Conservation (phyloP, 2,113 vertebrate species). For the Chaetops frenatus region DNA sequence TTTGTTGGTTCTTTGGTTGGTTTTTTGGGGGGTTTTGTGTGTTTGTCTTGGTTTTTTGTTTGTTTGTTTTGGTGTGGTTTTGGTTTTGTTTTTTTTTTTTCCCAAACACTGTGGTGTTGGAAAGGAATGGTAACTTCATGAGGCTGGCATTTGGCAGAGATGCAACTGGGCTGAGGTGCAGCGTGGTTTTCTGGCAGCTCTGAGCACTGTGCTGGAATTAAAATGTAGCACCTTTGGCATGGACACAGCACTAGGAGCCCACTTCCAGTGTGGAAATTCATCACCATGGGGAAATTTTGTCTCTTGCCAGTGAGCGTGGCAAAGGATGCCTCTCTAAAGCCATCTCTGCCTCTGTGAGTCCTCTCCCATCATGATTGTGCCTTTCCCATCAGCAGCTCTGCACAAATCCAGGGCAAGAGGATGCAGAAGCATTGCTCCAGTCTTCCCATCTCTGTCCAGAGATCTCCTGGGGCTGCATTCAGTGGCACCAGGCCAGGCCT, state of each 20-base stretch:
- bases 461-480: not conserved
- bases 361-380: accelerated
- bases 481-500: not conserved
- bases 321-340: not conserved
- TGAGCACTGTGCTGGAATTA: not conserved
- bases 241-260: accelerated
- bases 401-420: not conserved
- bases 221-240: accelerated
- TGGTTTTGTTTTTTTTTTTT: no score
- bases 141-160: accelerated
- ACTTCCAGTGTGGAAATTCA: accelerated
- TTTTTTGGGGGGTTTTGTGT: no score
- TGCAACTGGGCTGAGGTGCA: not conserved
- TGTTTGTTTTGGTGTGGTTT: no score
- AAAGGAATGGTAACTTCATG: not conserved
- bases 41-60: no score
- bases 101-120: not conserved
- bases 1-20: no score
- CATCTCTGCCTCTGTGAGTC: not conserved
- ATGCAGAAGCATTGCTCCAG: not conserved
- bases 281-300: not conserved
- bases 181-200: not conserved
- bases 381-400: accelerated
- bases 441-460: not conserved
- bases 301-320: no score